These are phyloP conservation scores for Laterallus jamaicensis DNA, from an alignment of 2,113 vertebrate genomes.

Conservation along the genomic window DNA sequence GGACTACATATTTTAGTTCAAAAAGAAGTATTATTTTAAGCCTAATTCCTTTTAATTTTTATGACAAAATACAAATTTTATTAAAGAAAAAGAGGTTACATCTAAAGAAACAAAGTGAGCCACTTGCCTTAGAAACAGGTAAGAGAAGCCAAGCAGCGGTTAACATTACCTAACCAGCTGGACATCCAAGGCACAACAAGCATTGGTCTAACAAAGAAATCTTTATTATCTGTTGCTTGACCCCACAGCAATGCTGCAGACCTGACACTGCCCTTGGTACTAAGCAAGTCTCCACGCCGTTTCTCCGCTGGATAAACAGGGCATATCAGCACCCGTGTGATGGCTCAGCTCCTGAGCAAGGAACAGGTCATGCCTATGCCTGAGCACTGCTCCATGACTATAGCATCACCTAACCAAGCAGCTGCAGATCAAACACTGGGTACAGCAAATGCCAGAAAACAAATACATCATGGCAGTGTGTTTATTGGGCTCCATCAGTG, in stretches of 20 bases:
- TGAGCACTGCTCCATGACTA: neutral
- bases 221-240: neutral
- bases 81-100: neutral
- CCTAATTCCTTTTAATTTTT: neutral
- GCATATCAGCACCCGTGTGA: neutral
- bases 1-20: neutral
- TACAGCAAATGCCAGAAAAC: neutral
- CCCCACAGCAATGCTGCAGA: neutral
- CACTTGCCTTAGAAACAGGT: neutral
- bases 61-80: neutral
- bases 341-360: rapidly evolving
- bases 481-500: neutral
- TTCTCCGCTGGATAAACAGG: neutral
- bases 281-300: neutral
- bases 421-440: rapidly evolving
- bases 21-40: neutral
- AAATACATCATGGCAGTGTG: rapidly evolving
- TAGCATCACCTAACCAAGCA: neutral
- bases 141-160: neutral
- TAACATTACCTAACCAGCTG: neutral
- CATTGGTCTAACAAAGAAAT: neutral
- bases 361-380: rapidly evolving
- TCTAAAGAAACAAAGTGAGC: neutral
- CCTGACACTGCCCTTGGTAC: neutral
- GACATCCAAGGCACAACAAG: neutral